These are phyloP conservation scores for Zelleria hepariella DNA, from an alignment of 2,888 invertebrate species.

Conservation along the genomic window DNA sequence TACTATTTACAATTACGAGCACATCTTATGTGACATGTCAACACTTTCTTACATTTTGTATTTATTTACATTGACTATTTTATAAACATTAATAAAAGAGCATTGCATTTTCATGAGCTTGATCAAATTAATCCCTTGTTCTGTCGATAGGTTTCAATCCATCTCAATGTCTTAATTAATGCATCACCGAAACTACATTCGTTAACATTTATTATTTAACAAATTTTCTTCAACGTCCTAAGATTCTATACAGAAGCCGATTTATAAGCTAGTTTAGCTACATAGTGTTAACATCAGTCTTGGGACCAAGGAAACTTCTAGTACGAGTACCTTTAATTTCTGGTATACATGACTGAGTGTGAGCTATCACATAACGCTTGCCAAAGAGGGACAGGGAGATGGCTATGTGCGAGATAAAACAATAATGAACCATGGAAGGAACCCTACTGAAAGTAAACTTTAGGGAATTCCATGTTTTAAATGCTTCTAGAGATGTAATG, in stretches of 20 bases:
- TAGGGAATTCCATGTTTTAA: constrained; percentile 37
- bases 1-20: constrained; percentile 66
- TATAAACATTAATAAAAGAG: constrained; percentile 59
- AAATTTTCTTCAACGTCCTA: not conserved
- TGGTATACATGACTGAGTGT: not conserved
- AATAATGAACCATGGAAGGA: not conserved
- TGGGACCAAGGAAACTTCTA: constrained; percentile 56
- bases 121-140: constrained; percentile 64
- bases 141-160: constrained; percentile 19
- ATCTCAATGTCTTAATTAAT: not conserved
- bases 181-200: not conserved
- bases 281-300: constrained; percentile 60
- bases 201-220: not conserved
- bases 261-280: constrained; percentile 27
- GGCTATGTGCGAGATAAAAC: not conserved
- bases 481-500: not conserved
- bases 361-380: constrained; percentile 15
- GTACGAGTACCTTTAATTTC: constrained; percentile 16
- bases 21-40: constrained; percentile 47
- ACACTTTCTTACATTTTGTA: constrained; percentile 52
- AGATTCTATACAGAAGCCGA: constrained; percentile 23
- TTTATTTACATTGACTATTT: constrained; percentile 68
- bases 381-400: not conserved
- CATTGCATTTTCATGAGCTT: constrained; percentile 64
- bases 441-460: constrained; percentile 21